Evolutionary conservation across 2,888 invertebrate genomes (phyloP).

Genomic region (Neelides folsomi): DNA sequence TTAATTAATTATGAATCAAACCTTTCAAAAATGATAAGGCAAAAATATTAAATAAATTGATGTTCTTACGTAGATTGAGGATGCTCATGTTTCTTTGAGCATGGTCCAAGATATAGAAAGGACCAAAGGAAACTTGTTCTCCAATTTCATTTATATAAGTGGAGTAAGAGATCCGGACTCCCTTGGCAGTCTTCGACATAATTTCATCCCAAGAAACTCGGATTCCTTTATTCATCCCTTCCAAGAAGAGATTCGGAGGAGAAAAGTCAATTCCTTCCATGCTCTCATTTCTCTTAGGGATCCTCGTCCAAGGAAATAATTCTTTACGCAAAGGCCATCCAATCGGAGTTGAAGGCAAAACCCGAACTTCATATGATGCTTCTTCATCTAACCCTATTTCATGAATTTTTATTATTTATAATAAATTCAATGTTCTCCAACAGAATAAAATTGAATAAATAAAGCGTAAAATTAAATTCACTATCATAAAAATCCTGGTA

Average conservation of each 20-base stretch:
- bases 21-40: not conserved
- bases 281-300: slow-evolving; percentile 2
- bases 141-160: slow-evolving; percentile 18
- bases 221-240: slow-evolving; percentile 20
- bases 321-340: slow-evolving; percentile 16
- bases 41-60: slow-evolving; percentile 2
- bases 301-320: slow-evolving; percentile 4
- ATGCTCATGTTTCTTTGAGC: slow-evolving; percentile 14
- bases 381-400: slow-evolving; percentile 13
- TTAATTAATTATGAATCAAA: not conserved
- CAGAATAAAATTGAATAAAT: too few species aligned
- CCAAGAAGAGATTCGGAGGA: slow-evolving; percentile 20
- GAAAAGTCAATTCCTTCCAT: slow-evolving; percentile 15
- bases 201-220: slow-evolving; percentile 25
- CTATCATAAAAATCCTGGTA: too few species aligned
- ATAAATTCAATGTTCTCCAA: too few species aligned
- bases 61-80: slow-evolving; percentile 20
- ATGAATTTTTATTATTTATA: too few species aligned
- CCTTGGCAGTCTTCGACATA: slow-evolving; percentile 17
- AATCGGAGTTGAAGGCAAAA: slow-evolving; percentile 23
- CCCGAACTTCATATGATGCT: slow-evolving; percentile 21
- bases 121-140: slow-evolving; percentile 26
- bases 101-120: slow-evolving; percentile 19
- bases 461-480: too few species aligned
- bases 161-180: slow-evolving; percentile 25